These are phyloP conservation scores for Amphiura filiformis DNA, from an alignment of 35 echinoderm and acorn worm genomes.

Conservation along the genomic window DNA sequence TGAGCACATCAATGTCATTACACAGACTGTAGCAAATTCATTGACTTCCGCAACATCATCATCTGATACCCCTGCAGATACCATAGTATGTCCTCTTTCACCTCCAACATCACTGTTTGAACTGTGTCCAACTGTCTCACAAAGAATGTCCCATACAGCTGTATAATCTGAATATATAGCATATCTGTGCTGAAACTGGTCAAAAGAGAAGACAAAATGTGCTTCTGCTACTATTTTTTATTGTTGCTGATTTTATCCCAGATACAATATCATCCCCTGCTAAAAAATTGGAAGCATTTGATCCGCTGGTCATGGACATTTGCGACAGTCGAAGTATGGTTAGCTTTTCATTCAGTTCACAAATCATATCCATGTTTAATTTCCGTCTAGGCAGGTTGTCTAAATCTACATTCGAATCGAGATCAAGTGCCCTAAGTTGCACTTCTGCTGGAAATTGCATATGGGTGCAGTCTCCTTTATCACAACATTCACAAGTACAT, in stretches of 20 bases:
- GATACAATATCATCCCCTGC: background rate
- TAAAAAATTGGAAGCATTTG: background rate
- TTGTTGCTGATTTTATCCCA: background rate
- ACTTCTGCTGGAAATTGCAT: background rate
- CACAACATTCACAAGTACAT: background rate
- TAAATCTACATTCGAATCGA: slow-evolving; percentile 18
- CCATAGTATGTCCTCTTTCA: background rate
- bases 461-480: background rate
- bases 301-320: background rate
- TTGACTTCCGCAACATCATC: background rate
- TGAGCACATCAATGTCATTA: no score
- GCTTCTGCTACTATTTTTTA: slow-evolving; percentile 10
- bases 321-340: background rate
- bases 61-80: background rate
- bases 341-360: background rate
- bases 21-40: background rate
- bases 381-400: background rate
- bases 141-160: background rate
- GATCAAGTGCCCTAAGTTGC: background rate
- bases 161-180: background rate
- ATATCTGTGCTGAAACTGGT: background rate
- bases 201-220: background rate
- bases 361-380: background rate
- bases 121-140: background rate
- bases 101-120: background rate